These are phyloP conservation scores for Heterodera schachtii DNA, from an alignment of 1,140 invertebrate species.

Conservation along the genomic window DNA sequence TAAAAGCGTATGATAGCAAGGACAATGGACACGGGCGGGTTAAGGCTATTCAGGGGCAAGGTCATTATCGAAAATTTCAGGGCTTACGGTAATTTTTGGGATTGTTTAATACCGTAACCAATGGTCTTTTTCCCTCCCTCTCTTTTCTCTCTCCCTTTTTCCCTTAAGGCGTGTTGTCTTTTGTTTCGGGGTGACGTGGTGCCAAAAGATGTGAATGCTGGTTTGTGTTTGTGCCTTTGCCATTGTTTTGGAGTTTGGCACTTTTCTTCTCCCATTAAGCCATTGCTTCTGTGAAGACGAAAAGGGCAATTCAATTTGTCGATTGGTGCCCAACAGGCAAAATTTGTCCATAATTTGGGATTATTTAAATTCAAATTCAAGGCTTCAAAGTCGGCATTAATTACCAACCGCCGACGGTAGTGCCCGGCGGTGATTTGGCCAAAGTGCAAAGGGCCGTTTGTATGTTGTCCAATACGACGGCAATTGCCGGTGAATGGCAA, in stretches of 20 bases:
- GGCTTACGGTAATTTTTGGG: neutral
- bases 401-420: constrained; percentile 60
- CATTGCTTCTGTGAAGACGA: constrained; percentile 82
- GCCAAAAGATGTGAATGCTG: constrained; percentile 69
- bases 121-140: constrained; percentile 20
- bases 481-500: constrained; percentile 47
- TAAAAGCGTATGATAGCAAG: neutral
- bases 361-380: constrained; percentile 5
- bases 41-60: neutral
- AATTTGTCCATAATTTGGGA: neutral
- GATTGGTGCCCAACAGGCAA: constrained; percentile 76
- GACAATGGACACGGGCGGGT: too few species aligned
- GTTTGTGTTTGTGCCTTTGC: constrained; percentile 60
- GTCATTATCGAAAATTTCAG: neutral
- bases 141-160: neutral
- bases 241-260: constrained; percentile 73
- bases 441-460: constrained; percentile 69
- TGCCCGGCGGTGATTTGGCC: constrained; percentile 64
- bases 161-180: constrained; percentile 73
- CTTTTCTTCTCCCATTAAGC: constrained; percentile 68
- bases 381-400: constrained; percentile 66
- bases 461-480: constrained; percentile 82
- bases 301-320: constrained; percentile 82
- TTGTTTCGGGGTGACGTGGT: constrained; percentile 80
- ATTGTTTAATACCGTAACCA: constrained; percentile 69